Conservation (phyloP, 2,888 invertebrate species). For the Andrena bucephala region DNA sequence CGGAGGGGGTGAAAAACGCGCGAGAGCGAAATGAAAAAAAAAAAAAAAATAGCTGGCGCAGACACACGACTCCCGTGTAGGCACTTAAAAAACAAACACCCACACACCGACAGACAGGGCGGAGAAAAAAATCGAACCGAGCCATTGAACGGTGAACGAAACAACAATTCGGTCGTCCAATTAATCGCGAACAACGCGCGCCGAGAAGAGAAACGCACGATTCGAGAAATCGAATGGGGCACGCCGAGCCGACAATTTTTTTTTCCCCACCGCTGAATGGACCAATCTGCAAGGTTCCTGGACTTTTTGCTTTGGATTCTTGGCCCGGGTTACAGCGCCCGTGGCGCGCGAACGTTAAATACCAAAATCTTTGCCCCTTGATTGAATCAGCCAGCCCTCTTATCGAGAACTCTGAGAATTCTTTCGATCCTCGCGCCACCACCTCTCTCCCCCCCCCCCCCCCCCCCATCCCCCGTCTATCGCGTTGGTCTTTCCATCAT, state of each 20-base stretch:
- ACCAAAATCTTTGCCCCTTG: neutral
- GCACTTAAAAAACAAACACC: slow-evolving; percentile 68
- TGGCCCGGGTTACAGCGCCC: neutral
- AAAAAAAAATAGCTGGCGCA: slow-evolving; percentile 35
- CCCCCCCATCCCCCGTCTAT: neutral
- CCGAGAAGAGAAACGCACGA: slow-evolving; percentile 62
- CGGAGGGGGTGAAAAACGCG: slow-evolving; percentile 48
- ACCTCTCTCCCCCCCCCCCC: neutral
- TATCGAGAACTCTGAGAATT: neutral
- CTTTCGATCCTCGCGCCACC: slow-evolving; percentile 18
- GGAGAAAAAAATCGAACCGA: slow-evolving; percentile 65
- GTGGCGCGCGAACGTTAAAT: neutral
- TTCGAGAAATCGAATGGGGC: slow-evolving; percentile 73
- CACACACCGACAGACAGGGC: slow-evolving; percentile 42
- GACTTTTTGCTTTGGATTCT: slow-evolving; percentile 39
- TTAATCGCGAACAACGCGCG: slow-evolving; percentile 70
- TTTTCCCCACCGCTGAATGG: slow-evolving; percentile 60
- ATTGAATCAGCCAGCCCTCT: neutral
- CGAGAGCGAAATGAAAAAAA: slow-evolving; percentile 27
- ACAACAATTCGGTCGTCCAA: slow-evolving; percentile 76
- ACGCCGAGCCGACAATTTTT: slow-evolving; percentile 57
- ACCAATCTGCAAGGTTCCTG: slow-evolving; percentile 66
- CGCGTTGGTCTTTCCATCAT: slow-evolving; percentile 37
- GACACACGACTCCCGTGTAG: slow-evolving; percentile 55
- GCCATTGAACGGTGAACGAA: slow-evolving; percentile 75